A percentile compares a stretch with the other conserved stretches of the same genome.
Conservation (phyloP, 2,888 invertebrate genomes). For the Neoitamus cyanurus region DNA sequence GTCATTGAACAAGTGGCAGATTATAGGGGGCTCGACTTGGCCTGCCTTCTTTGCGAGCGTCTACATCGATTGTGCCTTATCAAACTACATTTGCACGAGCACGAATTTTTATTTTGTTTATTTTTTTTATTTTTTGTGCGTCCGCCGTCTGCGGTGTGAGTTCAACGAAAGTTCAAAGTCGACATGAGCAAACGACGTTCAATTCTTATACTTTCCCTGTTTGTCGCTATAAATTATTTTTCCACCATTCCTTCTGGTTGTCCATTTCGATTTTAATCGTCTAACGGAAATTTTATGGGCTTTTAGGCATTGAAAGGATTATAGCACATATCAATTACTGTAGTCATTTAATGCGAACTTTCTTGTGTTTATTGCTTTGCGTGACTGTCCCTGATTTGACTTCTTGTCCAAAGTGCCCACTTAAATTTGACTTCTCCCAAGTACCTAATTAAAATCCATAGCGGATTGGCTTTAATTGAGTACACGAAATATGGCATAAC, state of each 20-base stretch:
- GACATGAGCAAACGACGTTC: not conserved
- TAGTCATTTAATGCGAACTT: not conserved
- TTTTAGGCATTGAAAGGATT: not conserved
- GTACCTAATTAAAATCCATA: not conserved
- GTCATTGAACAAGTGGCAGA: conserved; percentile 34
- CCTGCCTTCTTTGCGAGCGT: not conserved
- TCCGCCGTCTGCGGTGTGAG: not conserved
- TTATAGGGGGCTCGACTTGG: conserved; percentile 33
- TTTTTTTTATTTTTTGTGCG: not conserved
- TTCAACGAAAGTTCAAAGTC: conserved; percentile 17
- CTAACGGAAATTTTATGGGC: not conserved
- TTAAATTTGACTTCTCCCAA: too few relatives aligned
- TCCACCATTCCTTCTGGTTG: not conserved
- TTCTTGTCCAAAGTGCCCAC: not conserved
- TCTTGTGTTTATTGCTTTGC: not conserved
- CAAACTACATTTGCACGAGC: not conserved
- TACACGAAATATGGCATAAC: not conserved
- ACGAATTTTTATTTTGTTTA: too few relatives aligned
- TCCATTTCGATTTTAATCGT: not conserved
- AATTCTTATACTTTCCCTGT: not conserved
- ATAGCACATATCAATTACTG: not conserved
- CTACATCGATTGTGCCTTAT: not conserved
- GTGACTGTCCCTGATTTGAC: not conserved
- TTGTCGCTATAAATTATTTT: not conserved
- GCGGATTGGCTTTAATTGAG: not conserved